Base-by-base conservation (phyloP, 1,140 invertebrate genomes). In the Drosophila ficusphila region DNA sequence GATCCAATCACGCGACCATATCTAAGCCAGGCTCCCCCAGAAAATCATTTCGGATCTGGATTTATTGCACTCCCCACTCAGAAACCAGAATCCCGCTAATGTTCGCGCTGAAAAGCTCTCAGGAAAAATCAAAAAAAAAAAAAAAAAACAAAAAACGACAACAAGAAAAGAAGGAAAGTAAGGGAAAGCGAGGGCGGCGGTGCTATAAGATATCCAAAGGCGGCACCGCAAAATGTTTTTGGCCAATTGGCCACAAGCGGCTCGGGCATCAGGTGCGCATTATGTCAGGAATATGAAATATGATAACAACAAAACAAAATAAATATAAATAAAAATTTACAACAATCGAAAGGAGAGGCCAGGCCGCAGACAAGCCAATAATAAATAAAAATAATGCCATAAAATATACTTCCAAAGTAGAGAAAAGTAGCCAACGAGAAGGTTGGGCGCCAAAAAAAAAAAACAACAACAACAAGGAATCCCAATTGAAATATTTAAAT, bases 11-110 rank as follows among this genome's bases (percentile, higher is more conserved):
- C 54, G 54, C 68, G 60, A 69, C 76, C 68, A 78, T 79, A 54
- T 44, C 42, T 41, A 72, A 68, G 64, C 71, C 29, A 39, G 25
- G 23, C 52, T 49, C 56, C 33, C 48, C 65, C 19, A 41, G 38
- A 82, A 82, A 82, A 82, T 85, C 79, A 85, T 79, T 85, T 83
- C 44, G 74, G 57, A 86, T 69, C 79, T 70, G 81, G 79, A 83
- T 83, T 83, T 83, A 83, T 83, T 79, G 81, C 79, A 56, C 54
- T 38, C 38, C 25, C n/a, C 31, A 11, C 12, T 19, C 21, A 18
- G 31, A 34, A 39, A 61, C 41, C 68, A 76, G 76, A 82, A 76
- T 71, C 67, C 49, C 71, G 81, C 81, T 85, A 85, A 86, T 85
- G 79, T 85, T 78, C 52, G 56, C 79, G 81, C 76, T 79, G 79